phyloP scores from a whole-genome alignment of 2,888 invertebrate species.

The Cerastis rubricosa region DNA sequence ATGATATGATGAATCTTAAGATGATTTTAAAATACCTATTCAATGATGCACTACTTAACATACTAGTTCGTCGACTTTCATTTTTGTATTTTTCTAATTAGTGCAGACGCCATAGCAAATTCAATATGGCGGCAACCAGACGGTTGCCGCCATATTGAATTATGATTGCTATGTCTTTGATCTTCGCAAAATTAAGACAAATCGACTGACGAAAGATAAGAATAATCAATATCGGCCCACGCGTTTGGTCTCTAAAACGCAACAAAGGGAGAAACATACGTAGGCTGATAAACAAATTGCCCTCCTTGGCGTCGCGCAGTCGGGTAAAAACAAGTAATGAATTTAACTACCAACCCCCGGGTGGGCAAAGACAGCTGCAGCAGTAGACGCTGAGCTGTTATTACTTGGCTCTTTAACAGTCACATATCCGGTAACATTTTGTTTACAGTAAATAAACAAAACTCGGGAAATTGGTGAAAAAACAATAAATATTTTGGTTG shows the following conservation, averaged over 20 bases:
- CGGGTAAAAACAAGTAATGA: too few species aligned
- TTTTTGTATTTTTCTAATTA: too few species aligned
- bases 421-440: conserved; percentile 3
- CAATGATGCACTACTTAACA: too few species aligned
- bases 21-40: too few species aligned
- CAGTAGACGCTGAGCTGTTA: background rate
- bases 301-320: too few species aligned
- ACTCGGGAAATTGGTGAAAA: conserved; percentile 21
- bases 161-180: background rate
- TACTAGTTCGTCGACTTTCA: too few species aligned
- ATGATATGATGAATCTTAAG: too few species aligned
- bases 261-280: too few species aligned
- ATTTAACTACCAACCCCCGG: background rate
- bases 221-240: background rate
- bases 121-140: too few species aligned
- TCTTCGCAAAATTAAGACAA: background rate
- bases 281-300: too few species aligned
- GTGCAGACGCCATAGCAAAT: too few species aligned
- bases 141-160: too few species aligned
- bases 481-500: conserved; percentile 22
- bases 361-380: background rate
- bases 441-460: conserved; percentile 3
- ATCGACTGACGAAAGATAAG: background rate
- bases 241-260: background rate
- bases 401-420: background rate